These are phyloP conservation scores for Himalopsyche kuldschensis DNA, from an alignment of 2,888 invertebrate species.

Conservation along the genomic window DNA sequence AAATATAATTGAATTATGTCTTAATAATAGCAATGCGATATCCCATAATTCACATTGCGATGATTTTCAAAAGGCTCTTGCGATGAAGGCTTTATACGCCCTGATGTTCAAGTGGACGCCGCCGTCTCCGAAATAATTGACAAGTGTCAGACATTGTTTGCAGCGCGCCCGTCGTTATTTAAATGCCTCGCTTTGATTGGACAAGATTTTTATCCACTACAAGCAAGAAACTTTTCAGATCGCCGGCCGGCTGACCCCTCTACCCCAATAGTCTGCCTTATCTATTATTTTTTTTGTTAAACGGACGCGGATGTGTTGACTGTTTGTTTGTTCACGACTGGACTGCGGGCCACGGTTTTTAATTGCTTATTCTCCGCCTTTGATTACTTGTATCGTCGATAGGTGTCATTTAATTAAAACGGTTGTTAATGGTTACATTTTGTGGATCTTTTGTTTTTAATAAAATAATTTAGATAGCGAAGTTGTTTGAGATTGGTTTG, in stretches of 20 bases:
- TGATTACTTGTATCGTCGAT: not conserved
- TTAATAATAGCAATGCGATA: too few relatives aligned
- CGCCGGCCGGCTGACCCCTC: not conserved
- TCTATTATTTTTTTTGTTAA: not conserved
- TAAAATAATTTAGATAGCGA: not conserved
- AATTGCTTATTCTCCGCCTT: not conserved
- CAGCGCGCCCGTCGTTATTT: slow-evolving; percentile 24
- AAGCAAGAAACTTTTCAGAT: not conserved
- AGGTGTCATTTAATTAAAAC: not conserved
- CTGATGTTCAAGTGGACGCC: not conserved
- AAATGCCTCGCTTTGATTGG: slow-evolving; percentile 9
- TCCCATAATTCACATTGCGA: too few relatives aligned
- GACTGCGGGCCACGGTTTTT: not conserved
- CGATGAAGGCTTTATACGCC: too few relatives aligned
- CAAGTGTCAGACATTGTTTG: slow-evolving; percentile 29
- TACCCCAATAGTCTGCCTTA: not conserved
- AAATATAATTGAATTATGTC: too few relatives aligned
- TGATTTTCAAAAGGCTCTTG: too few relatives aligned
- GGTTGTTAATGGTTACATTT: not conserved
- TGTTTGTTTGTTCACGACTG: not conserved
- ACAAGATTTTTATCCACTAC: not conserved
- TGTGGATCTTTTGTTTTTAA: not conserved
- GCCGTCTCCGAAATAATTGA: slow-evolving; percentile 25
- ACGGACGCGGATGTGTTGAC: not conserved
- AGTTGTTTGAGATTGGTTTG: not conserved